phyloP scores from a whole-genome alignment of 2,113 vertebrate genomes.

The Sus scrofa region DNA sequence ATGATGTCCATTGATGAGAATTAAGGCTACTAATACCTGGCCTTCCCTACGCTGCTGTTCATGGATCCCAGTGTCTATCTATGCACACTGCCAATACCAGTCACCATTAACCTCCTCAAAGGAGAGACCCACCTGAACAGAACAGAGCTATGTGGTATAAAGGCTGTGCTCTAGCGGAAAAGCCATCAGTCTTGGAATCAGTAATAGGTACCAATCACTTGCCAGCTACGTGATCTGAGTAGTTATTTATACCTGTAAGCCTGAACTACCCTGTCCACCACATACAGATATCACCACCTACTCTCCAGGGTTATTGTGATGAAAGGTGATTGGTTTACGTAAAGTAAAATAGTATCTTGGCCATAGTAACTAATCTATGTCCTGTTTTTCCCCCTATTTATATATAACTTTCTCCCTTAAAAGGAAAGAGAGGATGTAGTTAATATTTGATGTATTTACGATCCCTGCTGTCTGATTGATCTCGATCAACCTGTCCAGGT shows the following conservation, averaged over 20 bases:
- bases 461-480: neutral
- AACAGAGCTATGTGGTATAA: constrained; percentile 7
- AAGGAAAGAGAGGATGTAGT: constrained; percentile 29
- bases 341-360: neutral
- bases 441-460: neutral
- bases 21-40: neutral
- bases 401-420: constrained; percentile 28
- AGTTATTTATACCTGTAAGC: neutral
- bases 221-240: constrained; percentile 29
- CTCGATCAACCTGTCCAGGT: neutral
- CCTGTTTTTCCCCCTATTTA: neutral
- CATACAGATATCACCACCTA: neutral
- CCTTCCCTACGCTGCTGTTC: neutral
- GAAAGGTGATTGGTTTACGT: constrained; percentile 16
- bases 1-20: neutral
- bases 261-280: neutral
- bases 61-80: neutral
- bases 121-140: neutral
- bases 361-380: constrained; percentile 1
- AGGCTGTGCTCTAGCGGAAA: neutral
- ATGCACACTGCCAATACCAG: neutral
- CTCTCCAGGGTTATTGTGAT: neutral
- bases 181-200: neutral
- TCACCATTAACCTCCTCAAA: constrained; percentile 35
- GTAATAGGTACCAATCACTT: constrained; percentile 6